Conservation (phyloP, 2,797 vertebrate species). For the Phylloscopus collybita region DNA sequence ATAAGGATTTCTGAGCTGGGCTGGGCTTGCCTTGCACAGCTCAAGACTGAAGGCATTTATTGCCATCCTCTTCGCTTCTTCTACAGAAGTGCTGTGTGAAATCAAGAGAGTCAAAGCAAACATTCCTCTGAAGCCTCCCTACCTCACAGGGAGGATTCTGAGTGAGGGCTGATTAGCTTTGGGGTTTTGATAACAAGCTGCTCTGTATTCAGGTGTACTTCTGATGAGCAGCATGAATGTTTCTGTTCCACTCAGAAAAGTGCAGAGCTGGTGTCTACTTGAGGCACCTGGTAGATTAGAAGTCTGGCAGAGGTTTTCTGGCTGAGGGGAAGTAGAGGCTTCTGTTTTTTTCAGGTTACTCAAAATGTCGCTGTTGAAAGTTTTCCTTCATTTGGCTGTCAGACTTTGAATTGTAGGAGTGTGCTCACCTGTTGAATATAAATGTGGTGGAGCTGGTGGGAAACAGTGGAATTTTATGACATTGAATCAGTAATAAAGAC, state of each 20-base stretch:
- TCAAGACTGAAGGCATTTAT: background rate
- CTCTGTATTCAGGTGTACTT: background rate
- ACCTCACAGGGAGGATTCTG: background rate
- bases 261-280: background rate
- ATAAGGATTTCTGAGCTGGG: background rate
- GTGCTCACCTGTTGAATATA: background rate
- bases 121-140: background rate
- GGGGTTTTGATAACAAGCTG: background rate
- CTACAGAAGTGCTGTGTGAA: background rate
- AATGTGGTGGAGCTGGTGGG: background rate
- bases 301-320: background rate
- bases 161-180: background rate
- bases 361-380: background rate
- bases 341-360: background rate
- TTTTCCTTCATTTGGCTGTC: background rate
- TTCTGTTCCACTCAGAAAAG: background rate
- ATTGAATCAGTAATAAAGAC: background rate
- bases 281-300: background rate
- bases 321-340: background rate
- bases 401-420: background rate
- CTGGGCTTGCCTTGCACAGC: background rate
- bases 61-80: background rate
- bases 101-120: background rate
- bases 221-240: background rate
- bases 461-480: background rate